A percentile compares a stretch with the other conserved stretches of the same genome.
Evolutionary conservation across 2,797 vertebrate species (phyloP).

Genomic region (Epinephelus awoara): DNA sequence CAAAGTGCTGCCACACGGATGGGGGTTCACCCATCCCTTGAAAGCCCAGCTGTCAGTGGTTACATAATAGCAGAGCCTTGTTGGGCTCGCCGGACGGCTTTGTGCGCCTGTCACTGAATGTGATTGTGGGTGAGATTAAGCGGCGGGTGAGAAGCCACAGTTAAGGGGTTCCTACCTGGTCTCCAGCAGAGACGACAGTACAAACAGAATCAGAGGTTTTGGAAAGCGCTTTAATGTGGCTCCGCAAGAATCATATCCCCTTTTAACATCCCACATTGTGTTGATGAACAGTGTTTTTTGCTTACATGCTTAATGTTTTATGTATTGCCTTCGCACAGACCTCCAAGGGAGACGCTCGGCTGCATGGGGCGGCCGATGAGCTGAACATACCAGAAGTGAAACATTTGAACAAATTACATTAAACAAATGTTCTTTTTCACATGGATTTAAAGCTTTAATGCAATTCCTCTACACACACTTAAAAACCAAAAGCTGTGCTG

Average conservation of each 20-base stretch:
- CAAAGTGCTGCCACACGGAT: constrained; percentile 85
- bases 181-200: constrained; percentile 78
- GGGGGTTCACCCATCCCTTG: constrained; percentile 82
- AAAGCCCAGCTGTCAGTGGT: constrained; percentile 87
- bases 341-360: constrained; percentile 55
- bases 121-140: constrained; percentile 88
- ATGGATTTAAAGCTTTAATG: constrained; percentile 27
- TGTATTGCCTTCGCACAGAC: constrained; percentile 64
- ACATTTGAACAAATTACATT: constrained; percentile 35
- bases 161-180: constrained; percentile 85
- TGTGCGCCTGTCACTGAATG: constrained; percentile 85
- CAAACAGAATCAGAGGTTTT: constrained; percentile 72
- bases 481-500: constrained; percentile 28
- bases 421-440: constrained; percentile 38
- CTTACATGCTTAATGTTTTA: constrained; percentile 70
- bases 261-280: constrained; percentile 69
- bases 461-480: constrained; percentile 25
- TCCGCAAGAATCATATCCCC: constrained; percentile 50
- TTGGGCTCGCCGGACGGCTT: constrained; percentile 83
- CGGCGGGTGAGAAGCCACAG: constrained; percentile 81
- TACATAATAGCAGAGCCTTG: constrained; percentile 89
- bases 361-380: constrained; percentile 37
- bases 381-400: constrained; percentile 41
- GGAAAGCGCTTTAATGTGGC: constrained; percentile 69
- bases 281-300: constrained; percentile 53